phyloP scores from a whole-genome alignment of 2,888 invertebrate genomes.

The Ormyrus labotus region DNA sequence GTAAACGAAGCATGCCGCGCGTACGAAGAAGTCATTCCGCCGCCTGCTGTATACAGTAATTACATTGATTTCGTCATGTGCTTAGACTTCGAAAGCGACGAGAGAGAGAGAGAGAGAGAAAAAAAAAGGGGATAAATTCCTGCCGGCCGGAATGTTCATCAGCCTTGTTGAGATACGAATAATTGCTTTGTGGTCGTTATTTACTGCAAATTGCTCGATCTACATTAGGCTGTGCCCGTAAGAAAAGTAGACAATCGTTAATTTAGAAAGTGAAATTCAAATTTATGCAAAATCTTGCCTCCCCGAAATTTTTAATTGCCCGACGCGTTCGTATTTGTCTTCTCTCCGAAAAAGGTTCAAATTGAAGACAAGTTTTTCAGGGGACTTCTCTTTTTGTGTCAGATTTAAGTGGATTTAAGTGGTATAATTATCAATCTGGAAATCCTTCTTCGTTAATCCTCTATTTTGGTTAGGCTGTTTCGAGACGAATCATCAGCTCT shows the following conservation, averaged over 20 bases:
- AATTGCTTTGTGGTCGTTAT: constrained; percentile 6
- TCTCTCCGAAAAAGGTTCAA: constrained; percentile 16
- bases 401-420: constrained; percentile 2
- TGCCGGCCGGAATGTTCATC: background rate
- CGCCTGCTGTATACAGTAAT: constrained; percentile 8
- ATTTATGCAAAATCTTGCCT: too few species aligned
- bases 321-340: too few species aligned
- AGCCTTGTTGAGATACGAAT: background rate
- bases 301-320: too few species aligned
- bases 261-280: too few species aligned
- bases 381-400: background rate
- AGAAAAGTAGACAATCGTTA: too few species aligned
- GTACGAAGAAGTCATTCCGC: background rate
- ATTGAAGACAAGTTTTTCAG: constrained; percentile 12
- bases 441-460: constrained; percentile 13
- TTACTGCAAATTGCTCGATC: background rate
- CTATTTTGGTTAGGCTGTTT: background rate
- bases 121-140: constrained; percentile 7
- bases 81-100: background rate
- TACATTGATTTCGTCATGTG: constrained; percentile 41
- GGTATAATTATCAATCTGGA: constrained; percentile 7
- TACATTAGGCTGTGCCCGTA: too few species aligned
- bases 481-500: too few species aligned
- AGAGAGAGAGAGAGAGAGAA: background rate
- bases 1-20: constrained; percentile 22